Base-by-base conservation (phyloP, 2,888 invertebrate genomes). In the Chesias legatella region DNA sequence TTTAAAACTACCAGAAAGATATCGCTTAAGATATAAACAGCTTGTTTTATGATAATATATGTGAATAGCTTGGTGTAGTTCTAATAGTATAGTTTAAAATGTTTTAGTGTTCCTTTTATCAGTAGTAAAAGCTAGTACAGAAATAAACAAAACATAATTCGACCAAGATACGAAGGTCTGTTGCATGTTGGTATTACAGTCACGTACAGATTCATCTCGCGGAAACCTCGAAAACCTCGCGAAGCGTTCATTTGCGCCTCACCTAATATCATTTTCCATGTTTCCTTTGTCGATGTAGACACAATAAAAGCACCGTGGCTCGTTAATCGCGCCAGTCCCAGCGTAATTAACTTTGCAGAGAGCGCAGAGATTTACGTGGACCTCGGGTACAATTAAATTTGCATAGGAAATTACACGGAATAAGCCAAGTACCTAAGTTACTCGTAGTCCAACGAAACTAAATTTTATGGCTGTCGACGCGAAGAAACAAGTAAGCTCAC, bases 301-400 rank as follows among this genome's bases (percentile, higher is more conserved):
- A 81, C 76, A 83, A 83, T 74, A 82, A 83, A 73, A 82, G 67
- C 78, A 77, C 72, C 68, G 67, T 59, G 66, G 63, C 64, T 73
- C 73, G 80, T 85, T 86, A 84, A 85, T 84, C 82, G 79, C 67
- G 58, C 65, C 64, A 78, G 72, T 73, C 70, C 72, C 69, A 60
- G 72, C 73, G 79, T 88, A 88, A 88, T 88, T 86, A 88, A 86
- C 83, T 86, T 82, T 79, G 77, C 81, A 77, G 76, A 72, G 76
- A 77, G 75, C 62, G 60, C 68, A 72, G 80, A 84, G 86, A 88
- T 88, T 88, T 88, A 88, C 85, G 79, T 72, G 80, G 74, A 79
- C 79, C 75, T 63, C 68, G 83, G 83, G 85, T 71, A 82, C 85
- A 85, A 85, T 88, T 85, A 88, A 84, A 85, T 88, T 86, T 88